Evolutionary conservation across 2,113 vertebrate species (phyloP).

Genomic region (Pleuronectes platessa): DNA sequence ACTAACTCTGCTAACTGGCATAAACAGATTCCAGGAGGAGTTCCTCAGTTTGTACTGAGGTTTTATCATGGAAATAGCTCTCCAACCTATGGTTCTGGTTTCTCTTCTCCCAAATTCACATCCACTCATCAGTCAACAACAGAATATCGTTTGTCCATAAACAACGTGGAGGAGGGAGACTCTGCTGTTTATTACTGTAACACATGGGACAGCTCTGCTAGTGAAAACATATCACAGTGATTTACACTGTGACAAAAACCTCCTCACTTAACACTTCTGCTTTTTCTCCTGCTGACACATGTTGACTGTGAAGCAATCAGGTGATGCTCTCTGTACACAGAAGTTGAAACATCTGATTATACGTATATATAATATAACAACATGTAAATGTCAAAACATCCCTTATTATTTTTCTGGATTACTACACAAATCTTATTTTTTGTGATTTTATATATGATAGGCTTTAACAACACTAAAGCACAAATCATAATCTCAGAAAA

Average conservation of each 20-base stretch:
- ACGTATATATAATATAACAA: too few species aligned
- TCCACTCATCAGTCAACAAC: slow-evolving; percentile 42
- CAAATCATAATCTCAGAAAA: too few species aligned
- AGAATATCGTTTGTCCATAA: slow-evolving; percentile 69
- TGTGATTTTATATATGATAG: too few species aligned
- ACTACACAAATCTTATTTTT: too few species aligned
- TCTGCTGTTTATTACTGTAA: slow-evolving; percentile 1
- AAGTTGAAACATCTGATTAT: neutral
- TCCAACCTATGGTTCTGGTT: rapidly evolving
- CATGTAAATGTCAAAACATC: too few species aligned
- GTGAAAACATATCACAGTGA: neutral
- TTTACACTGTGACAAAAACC: slow-evolving; percentile 34
- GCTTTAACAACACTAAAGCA: too few species aligned
- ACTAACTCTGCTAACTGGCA: rapidly evolving
- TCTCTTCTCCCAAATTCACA: slow-evolving; percentile 55
- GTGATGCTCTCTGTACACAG: neutral
- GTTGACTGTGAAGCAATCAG: neutral
- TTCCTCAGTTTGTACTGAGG: rapidly evolving
- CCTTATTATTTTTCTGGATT: too few species aligned
- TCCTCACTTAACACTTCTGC: neutral
- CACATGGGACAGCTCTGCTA: neutral
- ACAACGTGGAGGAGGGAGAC: slow-evolving; percentile 42
- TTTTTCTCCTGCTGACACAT: neutral
- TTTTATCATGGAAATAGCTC: rapidly evolving
- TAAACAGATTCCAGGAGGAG: slow-evolving; percentile 31